Percentiles rank a stretch among this genome's conserved stretches.
phyloP scores from a whole-genome alignment of 2,113 vertebrate genomes.

The Hymenochirus boettgeri region DNA sequence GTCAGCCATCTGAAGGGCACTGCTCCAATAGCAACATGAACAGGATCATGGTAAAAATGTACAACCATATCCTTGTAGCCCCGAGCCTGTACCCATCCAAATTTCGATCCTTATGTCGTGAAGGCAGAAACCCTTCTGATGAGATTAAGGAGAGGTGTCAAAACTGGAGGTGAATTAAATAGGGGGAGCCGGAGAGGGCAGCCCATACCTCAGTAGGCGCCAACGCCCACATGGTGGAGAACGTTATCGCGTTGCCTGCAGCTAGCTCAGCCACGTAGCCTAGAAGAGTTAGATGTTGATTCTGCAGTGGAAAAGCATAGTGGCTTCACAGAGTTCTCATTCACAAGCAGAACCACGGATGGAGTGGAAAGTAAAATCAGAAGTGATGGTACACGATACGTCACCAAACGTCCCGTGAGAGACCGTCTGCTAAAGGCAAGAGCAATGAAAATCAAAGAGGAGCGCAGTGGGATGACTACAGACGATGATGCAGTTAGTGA shows the following conservation, averaged over 20 bases:
- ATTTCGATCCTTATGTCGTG: constrained; percentile 66
- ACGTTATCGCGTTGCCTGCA: constrained; percentile 75
- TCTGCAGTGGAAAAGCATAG: constrained; percentile 62
- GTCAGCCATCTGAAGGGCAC: constrained; percentile 42
- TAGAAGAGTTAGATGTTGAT: constrained; percentile 54
- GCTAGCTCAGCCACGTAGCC: constrained; percentile 54
- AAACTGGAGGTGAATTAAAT: constrained; percentile 52
- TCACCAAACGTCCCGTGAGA: constrained; percentile 80
- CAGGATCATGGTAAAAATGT: constrained; percentile 39
- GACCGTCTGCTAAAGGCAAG: constrained; percentile 85
- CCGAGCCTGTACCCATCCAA: constrained; percentile 56
- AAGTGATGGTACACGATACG: constrained; percentile 76
- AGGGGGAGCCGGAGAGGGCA: constrained; percentile 67
- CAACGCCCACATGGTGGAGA: constrained; percentile 58
- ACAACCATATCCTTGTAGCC: constrained; percentile 47
- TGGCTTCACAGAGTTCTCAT: constrained; percentile 38
- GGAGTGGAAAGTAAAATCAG: constrained; percentile 87
- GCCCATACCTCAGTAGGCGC: constrained; percentile 74
- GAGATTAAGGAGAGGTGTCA: constrained; percentile 58
- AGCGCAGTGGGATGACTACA: constrained; percentile 88
- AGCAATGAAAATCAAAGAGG: constrained; percentile 85
- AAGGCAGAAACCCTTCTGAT: constrained; percentile 58
- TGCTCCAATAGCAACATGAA: constrained; percentile 58
- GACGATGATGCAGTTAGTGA: constrained; percentile 87
- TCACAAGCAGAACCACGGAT: constrained; percentile 67